These are phyloP conservation scores for Temnothorax curvispinosus DNA, from an alignment of 1,140 invertebrate species.

Conservation along the genomic window DNA sequence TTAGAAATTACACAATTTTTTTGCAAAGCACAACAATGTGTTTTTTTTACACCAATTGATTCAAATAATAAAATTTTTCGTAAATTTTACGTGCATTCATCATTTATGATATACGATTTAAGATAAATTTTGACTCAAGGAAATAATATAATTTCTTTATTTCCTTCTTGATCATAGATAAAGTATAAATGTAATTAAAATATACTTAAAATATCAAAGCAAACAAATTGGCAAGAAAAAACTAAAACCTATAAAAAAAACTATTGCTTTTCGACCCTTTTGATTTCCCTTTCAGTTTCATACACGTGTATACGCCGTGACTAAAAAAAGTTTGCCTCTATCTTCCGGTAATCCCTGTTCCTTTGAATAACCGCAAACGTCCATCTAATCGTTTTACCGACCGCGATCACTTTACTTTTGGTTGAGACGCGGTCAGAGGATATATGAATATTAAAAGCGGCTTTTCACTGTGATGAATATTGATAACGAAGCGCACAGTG, in stretches of 20 bases:
- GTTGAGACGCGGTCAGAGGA: conserved; percentile 11
- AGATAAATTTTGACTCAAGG: not conserved
- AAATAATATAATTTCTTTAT: not conserved
- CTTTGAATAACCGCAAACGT: conserved; percentile 44
- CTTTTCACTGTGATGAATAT: conserved; percentile 69
- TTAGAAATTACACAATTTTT: no score
- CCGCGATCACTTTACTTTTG: conserved; percentile 52
- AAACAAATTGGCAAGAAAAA: not conserved
- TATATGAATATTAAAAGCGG: conserved; percentile 72
- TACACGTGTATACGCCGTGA: not conserved
- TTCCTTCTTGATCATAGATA: not conserved
- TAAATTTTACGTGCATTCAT: not conserved
- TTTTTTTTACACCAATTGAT: no score
- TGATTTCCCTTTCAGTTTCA: not conserved
- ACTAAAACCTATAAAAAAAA: conserved; percentile 13
- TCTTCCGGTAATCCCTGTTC: conserved; percentile 9
- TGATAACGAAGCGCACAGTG: conserved; percentile 53
- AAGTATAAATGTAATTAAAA: not conserved
- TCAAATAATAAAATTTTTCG: not conserved
- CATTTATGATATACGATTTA: conserved; percentile 5
- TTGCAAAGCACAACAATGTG: no score
- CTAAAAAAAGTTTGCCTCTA: not conserved
- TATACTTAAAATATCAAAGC: not conserved
- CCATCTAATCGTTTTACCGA: conserved; percentile 62
- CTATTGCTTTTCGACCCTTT: not conserved